Base-by-base conservation (phyloP, 2,113 vertebrate species). In the Neogale vison region DNA sequence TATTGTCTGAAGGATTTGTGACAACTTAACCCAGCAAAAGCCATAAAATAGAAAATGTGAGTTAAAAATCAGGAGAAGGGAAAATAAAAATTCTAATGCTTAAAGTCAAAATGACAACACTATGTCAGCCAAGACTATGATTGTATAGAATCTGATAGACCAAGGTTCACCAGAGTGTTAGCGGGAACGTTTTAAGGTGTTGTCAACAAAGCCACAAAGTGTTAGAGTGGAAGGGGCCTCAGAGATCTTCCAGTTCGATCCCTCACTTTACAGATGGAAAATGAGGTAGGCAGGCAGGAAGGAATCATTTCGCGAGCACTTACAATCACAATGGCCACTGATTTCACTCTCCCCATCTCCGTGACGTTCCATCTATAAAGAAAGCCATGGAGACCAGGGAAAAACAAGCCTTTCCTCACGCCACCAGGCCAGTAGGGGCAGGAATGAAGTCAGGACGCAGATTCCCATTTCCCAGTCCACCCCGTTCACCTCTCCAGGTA, bases 1-100 rank as follows among this genome's bases (percentile, higher is more conserved):
- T 69, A 80, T 47, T 90, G 63, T 10, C 39, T 15, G 67, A 92
- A 92, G 18, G 50, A 87, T 88, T 52, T 67, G 59, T 57, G 74
- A 77, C 55, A 89, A 93, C 18, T 63, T 81, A 18, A 67, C 74
- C 92, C 72, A n/a, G 36, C 3, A 69, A 92, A 97, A 94, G 18
- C 20, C 21, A n/a, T 42, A 82, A 87, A 79, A 52, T 57, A 67
- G 24, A 93, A 92, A 82, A 82, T 36, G 23, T 39, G 76, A 85
- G 65, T 86, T 15, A 90, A 94, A 96, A 89, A 74, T 63, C 55
- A 93, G 47, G 14, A 59, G 87, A 50, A 84, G 20, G 26, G 47
- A 61, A 94, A 88, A 50, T 61, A 90, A 93, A 85, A 93, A 39
- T 84, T n/a, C 29, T 63, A 71, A 67, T 34, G 63, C 20, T 67